These are phyloP conservation scores for Temnothorax ravouxi DNA, from an alignment of 2,888 invertebrate genomes.

Conservation along the genomic window DNA sequence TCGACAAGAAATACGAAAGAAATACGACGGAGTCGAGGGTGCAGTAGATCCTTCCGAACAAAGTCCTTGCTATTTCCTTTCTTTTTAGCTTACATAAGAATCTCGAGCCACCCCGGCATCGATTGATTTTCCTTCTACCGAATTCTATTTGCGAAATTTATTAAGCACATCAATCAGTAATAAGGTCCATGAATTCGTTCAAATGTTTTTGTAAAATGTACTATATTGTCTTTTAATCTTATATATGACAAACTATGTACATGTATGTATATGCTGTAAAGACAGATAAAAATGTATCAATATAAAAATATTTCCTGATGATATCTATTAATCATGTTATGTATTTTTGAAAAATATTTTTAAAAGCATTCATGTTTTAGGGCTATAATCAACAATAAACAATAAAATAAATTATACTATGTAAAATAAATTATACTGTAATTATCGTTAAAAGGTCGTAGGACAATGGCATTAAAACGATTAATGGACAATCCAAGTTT, in stretches of 20 bases:
- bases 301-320: neutral
- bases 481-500: conserved; percentile 52
- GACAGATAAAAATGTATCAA: neutral
- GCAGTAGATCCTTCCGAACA: conserved; percentile 47
- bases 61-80: conserved; percentile 41
- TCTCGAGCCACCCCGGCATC: conserved; percentile 20
- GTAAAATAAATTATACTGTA: conserved; percentile 9
- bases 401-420: conserved; percentile 5
- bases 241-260: neutral
- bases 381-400: conserved; percentile 14
- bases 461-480: conserved; percentile 47
- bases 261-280: too few relatives aligned
- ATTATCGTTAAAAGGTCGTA: conserved; percentile 39
- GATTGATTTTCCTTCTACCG: conserved; percentile 1
- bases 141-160: conserved; percentile 22
- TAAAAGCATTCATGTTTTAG: neutral
- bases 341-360: neutral
- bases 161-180: conserved; percentile 18
- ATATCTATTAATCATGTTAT: neutral
- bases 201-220: conserved; percentile 3
- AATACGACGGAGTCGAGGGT: conserved; percentile 62
- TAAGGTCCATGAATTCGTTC: neutral
- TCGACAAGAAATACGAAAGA: conserved; percentile 68
- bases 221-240: neutral
- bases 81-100: conserved; percentile 38